Base-by-base conservation (phyloP, 2,797 vertebrate species). In the Pseudomugil tenellus region DNA sequence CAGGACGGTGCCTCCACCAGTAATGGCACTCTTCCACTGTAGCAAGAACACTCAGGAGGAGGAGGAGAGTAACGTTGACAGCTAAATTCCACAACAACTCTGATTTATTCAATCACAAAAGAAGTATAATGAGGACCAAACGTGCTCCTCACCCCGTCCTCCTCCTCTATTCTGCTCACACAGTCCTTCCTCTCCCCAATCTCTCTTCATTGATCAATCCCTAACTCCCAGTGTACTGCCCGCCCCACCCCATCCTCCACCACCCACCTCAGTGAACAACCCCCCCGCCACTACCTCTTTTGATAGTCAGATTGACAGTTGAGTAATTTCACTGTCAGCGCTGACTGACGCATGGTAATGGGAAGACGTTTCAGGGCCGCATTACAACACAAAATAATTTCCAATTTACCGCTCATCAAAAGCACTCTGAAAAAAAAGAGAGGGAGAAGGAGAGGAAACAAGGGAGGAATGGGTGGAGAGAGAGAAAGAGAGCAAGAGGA, bases 381-480 rank as follows among this genome's bases (percentile, higher is more conserved):
- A 92, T 90, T 95, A 94, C 93, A 93, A 94, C 94, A 92, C 89
- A 91, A 94, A 95, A 94, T 95, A 94, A 94, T 96, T 95, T 96
- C 94, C 96, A 95, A 96, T 95, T 96, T 95, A 95, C 94, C 92
- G 90, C 94, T 96, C 95, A 95, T 96, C 96, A 96, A 94, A 96
- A 95, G 94, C 92, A 89, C 90, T 90, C 86, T 72, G 77, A 76
- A 69, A 83, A 84, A 84, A 77, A 72, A 79, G 76, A 74, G 69
- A 72, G 72, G 43, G 12, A 29, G 46, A 41, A 64, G 60, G 79
- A 81, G 76, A 14, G 19, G 51, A 14, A 48, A 21, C 53, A 79
- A 91, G 74, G 43, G 71, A 83, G 77, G 61, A 74, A 61, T 62
- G 72, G 82, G 60, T 39, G 23, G 51, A 56, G 69, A 66, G 70